Percentiles rank a stretch among this genome's conserved stretches.
These are phyloP conservation scores for Parnassius glacialis DNA, from an alignment of 2,888 invertebrate genomes.

Conservation along the genomic window DNA sequence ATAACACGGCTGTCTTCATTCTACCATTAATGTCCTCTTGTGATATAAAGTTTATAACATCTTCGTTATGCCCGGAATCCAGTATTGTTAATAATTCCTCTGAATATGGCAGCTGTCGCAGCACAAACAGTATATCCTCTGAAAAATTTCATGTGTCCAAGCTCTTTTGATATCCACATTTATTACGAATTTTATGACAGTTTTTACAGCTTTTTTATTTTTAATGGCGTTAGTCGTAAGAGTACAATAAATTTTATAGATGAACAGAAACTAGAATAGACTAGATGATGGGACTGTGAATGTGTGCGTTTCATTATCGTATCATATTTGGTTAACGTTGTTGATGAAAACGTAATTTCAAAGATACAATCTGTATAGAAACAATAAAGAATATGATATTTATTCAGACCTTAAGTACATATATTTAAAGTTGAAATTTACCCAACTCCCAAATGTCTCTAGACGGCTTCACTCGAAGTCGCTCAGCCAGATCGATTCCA, in stretches of 20 bases:
- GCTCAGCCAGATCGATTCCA: slow-evolving; percentile 69
- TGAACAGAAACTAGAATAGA: too few relatives aligned
- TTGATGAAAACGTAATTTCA: too few relatives aligned
- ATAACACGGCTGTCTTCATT: slow-evolving; percentile 77
- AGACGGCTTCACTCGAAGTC: slow-evolving; percentile 66
- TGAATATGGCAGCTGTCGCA: slow-evolving; percentile 67
- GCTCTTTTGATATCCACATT: neutral
- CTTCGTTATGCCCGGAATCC: slow-evolving; percentile 66
- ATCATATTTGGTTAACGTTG: too few relatives aligned
- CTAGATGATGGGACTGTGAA: too few relatives aligned
- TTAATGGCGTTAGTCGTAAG: too few relatives aligned
- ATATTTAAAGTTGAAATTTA: slow-evolving; percentile 32
- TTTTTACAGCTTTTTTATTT: too few relatives aligned
- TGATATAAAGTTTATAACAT: slow-evolving; percentile 56
- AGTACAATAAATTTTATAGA: too few relatives aligned
- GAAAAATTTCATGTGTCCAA: slow-evolving; percentile 21
- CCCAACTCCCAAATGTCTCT: slow-evolving; percentile 75
- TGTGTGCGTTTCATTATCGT: too few relatives aligned
- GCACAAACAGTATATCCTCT: slow-evolving; percentile 66
- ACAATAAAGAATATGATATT: too few relatives aligned
- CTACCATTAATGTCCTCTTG: slow-evolving; percentile 52
- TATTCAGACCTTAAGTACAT: too few relatives aligned
- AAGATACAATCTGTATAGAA: too few relatives aligned
- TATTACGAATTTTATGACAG: too few relatives aligned
- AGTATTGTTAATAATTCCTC: slow-evolving; percentile 66